These are phyloP conservation scores for Spinus pinus DNA, from an alignment of 2,797 vertebrate genomes.

Conservation along the genomic window DNA sequence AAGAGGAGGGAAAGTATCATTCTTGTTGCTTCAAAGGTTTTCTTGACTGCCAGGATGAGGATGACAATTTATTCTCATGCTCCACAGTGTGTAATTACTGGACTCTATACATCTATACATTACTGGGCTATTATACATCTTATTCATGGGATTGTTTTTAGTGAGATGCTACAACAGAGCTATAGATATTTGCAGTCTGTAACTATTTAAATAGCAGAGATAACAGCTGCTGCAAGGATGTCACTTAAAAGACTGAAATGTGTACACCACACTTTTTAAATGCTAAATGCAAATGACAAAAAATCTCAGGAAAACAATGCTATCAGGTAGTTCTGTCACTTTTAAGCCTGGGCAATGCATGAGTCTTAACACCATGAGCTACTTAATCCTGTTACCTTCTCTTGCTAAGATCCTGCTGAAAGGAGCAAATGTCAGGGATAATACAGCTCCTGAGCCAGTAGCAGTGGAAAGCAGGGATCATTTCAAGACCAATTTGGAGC, in stretches of 20 bases:
- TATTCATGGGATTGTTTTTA: neutral
- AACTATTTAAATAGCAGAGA: neutral
- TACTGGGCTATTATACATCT: no score
- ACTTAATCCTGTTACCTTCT: constrained; percentile 2
- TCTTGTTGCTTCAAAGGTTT: neutral
- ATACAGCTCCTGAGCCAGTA: constrained; percentile 9
- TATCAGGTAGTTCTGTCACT: constrained; percentile 16
- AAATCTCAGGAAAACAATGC: neutral
- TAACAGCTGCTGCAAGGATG: neutral
- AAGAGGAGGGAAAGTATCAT: neutral
- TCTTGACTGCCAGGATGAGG: neutral
- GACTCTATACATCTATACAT: neutral
- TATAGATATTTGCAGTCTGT: neutral
- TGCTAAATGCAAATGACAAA: neutral
- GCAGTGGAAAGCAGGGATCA: constrained; percentile 41
- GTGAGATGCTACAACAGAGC: neutral
- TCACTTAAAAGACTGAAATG: neutral
- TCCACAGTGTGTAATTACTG: neutral
- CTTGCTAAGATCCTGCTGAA: neutral
- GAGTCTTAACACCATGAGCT: neutral
- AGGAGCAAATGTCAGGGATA: constrained; percentile 49
- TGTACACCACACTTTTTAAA: neutral
- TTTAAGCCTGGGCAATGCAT: neutral
- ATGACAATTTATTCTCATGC: neutral
- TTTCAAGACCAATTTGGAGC: constrained; percentile 45